These are phyloP conservation scores for Elgaria multicarinata DNA, from an alignment of 2,113 vertebrate species.

Conservation along the genomic window DNA sequence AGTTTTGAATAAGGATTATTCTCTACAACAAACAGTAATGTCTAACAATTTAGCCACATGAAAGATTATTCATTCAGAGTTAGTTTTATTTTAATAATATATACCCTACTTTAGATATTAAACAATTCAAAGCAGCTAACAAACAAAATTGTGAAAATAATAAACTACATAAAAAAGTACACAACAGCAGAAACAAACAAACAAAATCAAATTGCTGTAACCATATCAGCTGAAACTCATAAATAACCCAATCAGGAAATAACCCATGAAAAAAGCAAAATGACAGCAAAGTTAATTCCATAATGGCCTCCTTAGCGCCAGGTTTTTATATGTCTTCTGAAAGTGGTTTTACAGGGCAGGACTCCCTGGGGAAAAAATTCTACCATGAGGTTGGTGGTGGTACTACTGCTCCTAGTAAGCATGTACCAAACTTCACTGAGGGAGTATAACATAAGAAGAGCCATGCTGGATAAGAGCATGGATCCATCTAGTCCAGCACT, in stretches of 20 bases:
- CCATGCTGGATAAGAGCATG: too few species aligned
- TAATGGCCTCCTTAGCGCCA: not conserved
- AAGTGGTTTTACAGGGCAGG: not conserved
- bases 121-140: not conserved
- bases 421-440: not conserved
- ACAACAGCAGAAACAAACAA: not conserved
- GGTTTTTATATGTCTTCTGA: not conserved
- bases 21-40: not conserved
- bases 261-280: not conserved
- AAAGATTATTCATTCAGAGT: not conserved
- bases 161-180: not conserved
- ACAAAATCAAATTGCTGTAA: not conserved
- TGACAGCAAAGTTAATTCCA: not conserved
- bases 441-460: too few species aligned
- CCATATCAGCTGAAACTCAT: not conserved
- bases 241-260: not conserved
- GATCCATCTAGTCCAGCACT: too few species aligned
- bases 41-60: not conserved
- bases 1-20: not conserved
- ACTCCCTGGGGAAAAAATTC: not conserved
- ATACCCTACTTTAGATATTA: not conserved
- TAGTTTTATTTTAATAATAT: not conserved
- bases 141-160: not conserved
- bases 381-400: not conserved
- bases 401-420: not conserved